Evolutionary conservation across 2,113 vertebrate genomes (phyloP).

Genomic region (Callithrix jacchus): DNA sequence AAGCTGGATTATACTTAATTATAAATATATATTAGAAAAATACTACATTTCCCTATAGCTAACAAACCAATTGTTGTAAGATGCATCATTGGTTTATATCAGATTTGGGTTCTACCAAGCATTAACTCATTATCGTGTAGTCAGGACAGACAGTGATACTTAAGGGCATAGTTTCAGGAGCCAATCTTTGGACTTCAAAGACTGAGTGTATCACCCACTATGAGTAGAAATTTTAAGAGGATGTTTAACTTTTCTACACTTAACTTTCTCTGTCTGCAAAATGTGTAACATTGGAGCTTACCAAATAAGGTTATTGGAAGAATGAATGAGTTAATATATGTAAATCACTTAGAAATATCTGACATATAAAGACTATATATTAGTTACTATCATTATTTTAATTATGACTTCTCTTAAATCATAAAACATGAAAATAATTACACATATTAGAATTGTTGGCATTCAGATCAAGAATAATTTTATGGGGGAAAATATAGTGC

Average conservation of each 20-base stretch:
- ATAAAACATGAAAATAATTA: background rate
- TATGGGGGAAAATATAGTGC: background rate
- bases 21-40: background rate
- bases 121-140: background rate
- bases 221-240: background rate
- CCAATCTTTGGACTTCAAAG: background rate
- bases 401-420: background rate
- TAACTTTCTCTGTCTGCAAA: background rate
- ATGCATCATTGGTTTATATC: background rate
- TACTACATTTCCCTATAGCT: background rate
- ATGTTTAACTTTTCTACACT: background rate
- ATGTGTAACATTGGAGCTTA: background rate
- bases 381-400: background rate
- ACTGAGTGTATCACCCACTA: fast-evolving
- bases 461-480: background rate
- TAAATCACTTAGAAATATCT: background rate
- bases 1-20: background rate
- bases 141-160: background rate
- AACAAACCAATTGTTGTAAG: background rate
- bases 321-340: background rate
- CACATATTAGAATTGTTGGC: background rate
- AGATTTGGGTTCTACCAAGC: background rate
- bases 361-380: background rate
- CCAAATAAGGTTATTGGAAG: background rate
- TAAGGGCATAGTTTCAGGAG: background rate